A percentile compares a stretch with the other conserved stretches of the same genome.
Evolutionary conservation across 2,797 vertebrate genomes (phyloP).

Genomic region (Avahi laniger): DNA sequence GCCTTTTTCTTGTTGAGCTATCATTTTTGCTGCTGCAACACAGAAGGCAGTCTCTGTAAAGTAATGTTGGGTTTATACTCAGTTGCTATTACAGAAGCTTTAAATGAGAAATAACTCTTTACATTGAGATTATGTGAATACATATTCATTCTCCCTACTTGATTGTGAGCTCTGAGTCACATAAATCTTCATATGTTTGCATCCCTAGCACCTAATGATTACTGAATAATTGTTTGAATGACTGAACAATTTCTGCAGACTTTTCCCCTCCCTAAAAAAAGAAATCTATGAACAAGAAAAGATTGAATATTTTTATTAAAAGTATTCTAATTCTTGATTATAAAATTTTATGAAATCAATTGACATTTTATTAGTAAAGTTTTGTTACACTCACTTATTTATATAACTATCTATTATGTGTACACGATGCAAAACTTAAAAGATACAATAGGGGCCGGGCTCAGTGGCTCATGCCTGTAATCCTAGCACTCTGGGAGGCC

Average conservation of each 20-base stretch:
- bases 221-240: background rate
- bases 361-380: slow-evolving; percentile 18
- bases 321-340: background rate
- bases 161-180: background rate
- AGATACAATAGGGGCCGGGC: background rate
- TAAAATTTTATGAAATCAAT: background rate
- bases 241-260: background rate
- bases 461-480: too few species aligned
- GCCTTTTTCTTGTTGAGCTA: background rate
- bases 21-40: background rate
- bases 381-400: background rate
- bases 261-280: background rate
- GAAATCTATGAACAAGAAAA: background rate
- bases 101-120: background rate
- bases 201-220: background rate
- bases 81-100: slow-evolving; percentile 13
- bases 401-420: background rate
- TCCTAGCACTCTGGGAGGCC: too few species aligned
- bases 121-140: background rate
- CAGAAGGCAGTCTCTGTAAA: background rate
- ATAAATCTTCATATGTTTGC: background rate
- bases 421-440: background rate
- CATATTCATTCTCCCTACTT: background rate
- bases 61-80: background rate
- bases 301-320: background rate